Percentiles rank a stretch among this genome's conserved stretches.
Evolutionary conservation across 2,888 invertebrate genomes (phyloP).

Genomic region (Temnothorax ravouxi): DNA sequence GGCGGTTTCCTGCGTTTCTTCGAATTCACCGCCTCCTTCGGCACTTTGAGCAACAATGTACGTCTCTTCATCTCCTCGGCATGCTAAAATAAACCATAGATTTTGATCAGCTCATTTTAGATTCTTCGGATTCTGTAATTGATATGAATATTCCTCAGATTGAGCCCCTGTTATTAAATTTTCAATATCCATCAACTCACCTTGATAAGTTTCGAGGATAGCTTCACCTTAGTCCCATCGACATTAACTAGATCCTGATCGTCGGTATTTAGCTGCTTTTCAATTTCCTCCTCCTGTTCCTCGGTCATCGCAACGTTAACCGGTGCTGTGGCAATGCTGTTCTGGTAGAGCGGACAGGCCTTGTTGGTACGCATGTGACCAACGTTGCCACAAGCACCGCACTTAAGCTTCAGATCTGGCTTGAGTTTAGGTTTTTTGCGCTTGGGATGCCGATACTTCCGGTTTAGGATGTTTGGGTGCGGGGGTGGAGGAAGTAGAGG

Average conservation of each 20-base stretch:
- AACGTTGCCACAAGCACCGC: conserved; percentile 98
- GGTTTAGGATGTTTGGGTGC: conserved; percentile 79
- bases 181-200: conserved; percentile 82
- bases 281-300: conserved; percentile 94
- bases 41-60: conserved; percentile 92
- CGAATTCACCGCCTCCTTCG: conserved; percentile 90
- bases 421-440: conserved; percentile 95
- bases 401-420: conserved; percentile 96
- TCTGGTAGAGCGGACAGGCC: conserved; percentile 97
- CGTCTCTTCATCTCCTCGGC: conserved; percentile 95
- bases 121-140: not conserved
- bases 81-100: conserved; percentile 87
- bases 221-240: conserved; percentile 97
- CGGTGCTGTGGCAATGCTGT: conserved; percentile 87
- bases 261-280: conserved; percentile 92
- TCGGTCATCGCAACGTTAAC: conserved; percentile 92
- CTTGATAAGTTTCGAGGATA: conserved; percentile 95
- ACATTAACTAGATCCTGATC: conserved; percentile 96
- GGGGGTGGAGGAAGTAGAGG: conserved; percentile 73
- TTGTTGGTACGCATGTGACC: conserved; percentile 97
- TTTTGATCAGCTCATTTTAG: not conserved
- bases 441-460: conserved; percentile 88
- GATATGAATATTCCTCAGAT: not conserved
- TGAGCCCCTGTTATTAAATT: not conserved
- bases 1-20: conserved; percentile 90